These are phyloP conservation scores for Sminthurides bifidus DNA, from an alignment of 1,140 invertebrate species.

Conservation along the genomic window DNA sequence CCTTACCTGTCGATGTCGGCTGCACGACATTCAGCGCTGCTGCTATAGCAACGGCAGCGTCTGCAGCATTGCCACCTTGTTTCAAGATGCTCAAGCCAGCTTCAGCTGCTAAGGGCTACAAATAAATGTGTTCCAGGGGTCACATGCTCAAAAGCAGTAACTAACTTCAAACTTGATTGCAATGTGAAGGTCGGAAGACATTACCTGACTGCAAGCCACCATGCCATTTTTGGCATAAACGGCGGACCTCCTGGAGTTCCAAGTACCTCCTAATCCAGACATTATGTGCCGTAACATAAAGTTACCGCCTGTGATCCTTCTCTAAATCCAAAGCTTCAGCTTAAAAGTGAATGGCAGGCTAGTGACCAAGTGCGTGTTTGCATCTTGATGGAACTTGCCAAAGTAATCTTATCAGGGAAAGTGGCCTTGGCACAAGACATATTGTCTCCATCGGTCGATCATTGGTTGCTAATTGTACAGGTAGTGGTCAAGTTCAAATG, in stretches of 20 bases:
- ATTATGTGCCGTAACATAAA: too few species aligned
- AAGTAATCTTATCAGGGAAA: too few species aligned
- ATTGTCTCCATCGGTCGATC: too few species aligned
- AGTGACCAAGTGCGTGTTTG: too few species aligned
- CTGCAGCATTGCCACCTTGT: conserved; percentile 40
- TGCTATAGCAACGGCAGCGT: conserved; percentile 40
- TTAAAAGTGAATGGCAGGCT: too few species aligned
- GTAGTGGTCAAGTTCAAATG: too few species aligned
- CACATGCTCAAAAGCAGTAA: neutral
- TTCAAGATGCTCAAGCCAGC: conserved; percentile 34
- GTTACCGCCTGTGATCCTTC: too few species aligned
- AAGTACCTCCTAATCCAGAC: conserved; percentile 2
- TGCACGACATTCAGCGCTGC: conserved; percentile 38
- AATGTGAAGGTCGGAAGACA: neutral
- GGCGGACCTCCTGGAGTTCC: conserved; percentile 16
- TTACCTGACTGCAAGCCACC: conserved; percentile 21
- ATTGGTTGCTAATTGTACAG: too few species aligned
- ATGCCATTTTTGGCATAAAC: conserved; percentile 20
- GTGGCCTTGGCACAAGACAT: too few species aligned
- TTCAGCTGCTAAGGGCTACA: conserved; percentile 23
- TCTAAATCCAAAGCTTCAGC: too few species aligned
- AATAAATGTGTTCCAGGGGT: neutral
- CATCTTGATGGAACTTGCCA: too few species aligned
- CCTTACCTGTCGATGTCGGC: conserved; percentile 36
- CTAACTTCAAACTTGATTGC: neutral